A percentile compares a stretch with the other conserved stretches of the same genome.
Conservation (phyloP, 2,888 invertebrate genomes). For the Caradrina kadenii region DNA sequence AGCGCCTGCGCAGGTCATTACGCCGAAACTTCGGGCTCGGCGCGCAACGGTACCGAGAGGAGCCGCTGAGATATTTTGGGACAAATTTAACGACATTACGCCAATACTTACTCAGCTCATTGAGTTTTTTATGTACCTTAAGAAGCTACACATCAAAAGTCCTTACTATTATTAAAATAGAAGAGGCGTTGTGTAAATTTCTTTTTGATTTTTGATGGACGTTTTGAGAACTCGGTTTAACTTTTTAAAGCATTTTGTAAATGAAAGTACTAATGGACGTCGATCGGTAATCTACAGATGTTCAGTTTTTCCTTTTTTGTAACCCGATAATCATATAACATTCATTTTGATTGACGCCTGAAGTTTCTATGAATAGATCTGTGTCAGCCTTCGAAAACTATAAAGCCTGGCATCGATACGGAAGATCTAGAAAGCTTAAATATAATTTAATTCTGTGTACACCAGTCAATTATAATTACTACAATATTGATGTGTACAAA, state of each 20-base stretch:
- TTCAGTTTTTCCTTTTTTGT: conserved; percentile 55
- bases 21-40: conserved; percentile 66
- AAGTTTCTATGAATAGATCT: conserved; percentile 66
- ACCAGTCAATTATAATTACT: conserved; percentile 77
- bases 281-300: conserved; percentile 53
- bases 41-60: conserved; percentile 76
- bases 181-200: conserved; percentile 37
- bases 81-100: conserved; percentile 72
- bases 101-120: conserved; percentile 56
- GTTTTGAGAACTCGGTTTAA: conserved; percentile 57
- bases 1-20: conserved; percentile 73
- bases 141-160: conserved; percentile 36
- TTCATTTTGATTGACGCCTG: conserved; percentile 72
- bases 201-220: conserved; percentile 55
- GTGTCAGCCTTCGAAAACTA: conserved; percentile 68
- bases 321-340: conserved; percentile 66
- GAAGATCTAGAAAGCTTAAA: conserved; percentile 61
- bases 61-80: conserved; percentile 69
- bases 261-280: conserved; percentile 61
- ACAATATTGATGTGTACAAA: conserved; percentile 66
- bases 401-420: conserved; percentile 64
- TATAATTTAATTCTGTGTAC: conserved; percentile 70
- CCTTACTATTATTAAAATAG: conserved; percentile 30
- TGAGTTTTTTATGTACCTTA: conserved; percentile 47
- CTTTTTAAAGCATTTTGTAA: conserved; percentile 49